phyloP scores from a whole-genome alignment of 1,140 invertebrate genomes.

The Maconellicoccus hirsutus region DNA sequence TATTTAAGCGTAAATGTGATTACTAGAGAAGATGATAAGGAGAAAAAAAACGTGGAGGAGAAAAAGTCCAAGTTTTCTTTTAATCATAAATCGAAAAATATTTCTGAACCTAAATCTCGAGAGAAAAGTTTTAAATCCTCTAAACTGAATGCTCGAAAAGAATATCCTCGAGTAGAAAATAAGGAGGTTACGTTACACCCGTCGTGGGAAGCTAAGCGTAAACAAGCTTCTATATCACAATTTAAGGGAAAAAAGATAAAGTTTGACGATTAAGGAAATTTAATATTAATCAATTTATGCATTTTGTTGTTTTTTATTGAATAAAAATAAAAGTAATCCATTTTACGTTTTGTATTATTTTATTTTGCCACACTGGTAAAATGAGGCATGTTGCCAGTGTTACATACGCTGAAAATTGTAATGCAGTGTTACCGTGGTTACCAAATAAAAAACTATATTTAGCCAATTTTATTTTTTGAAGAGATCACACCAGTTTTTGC shows the following conservation, averaged over 20 bases:
- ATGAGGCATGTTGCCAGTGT: no score
- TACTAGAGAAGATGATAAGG: neutral
- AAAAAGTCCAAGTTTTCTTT: neutral
- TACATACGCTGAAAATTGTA: no score
- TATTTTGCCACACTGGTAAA: no score
- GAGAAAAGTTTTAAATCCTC: neutral
- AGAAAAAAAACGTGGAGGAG: neutral
- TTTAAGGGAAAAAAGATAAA: slow-evolving; percentile 39
- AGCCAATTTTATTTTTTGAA: no score
- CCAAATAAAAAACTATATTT: no score
- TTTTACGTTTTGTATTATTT: no score
- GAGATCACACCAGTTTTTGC: no score
- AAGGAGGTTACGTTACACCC: slow-evolving; percentile 37
- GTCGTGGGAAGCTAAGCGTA: slow-evolving; percentile 47
- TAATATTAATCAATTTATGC: no score
- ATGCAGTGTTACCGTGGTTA: no score
- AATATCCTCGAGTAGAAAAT: neutral
- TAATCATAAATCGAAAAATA: neutral
- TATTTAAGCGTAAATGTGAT: slow-evolving; percentile 43
- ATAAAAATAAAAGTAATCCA: no score
- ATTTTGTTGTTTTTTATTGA: no score
- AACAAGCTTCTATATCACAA: slow-evolving; percentile 36
- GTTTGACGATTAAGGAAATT: slow-evolving; percentile 32
- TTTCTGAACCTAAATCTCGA: neutral
- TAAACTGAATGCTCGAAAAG: neutral